Evolutionary conservation across 1,140 invertebrate genomes (phyloP), one percentile per base, ranked within the genome.

Genomic region (Acyrthosiphon pisum): DNA sequence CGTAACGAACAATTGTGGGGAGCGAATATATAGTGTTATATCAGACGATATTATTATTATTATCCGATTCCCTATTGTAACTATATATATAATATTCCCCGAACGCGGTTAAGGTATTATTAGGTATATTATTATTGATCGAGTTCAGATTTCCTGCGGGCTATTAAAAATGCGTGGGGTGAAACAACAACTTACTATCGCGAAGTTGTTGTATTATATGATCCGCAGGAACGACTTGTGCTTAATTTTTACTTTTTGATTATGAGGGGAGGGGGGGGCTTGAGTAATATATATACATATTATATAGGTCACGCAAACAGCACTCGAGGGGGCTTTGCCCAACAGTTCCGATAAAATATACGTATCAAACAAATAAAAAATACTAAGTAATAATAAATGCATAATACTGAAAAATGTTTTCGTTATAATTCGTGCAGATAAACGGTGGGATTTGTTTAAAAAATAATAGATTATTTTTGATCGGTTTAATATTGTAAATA

Each of bases 91-190:
- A 41, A 76, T 76, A 76, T n/a, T 76, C n/a, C 30, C 60, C 60
- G 1, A 76, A 76, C 60, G 14, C 30, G 14, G 30, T 76, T n/a
- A 76, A 3, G n/a, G 14, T n/a, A 35, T 76, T 76, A 76, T 76
- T n/a, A 76, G 60, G 60, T n/a, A n/a, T 35, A n/a, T n/a, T 76
- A 76, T 76, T 76, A 76, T 76, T 76, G n/a, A 76, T n/a, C n/a
- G 60, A 76, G 60, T 76, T 76, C 60, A 76, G 60, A n/a, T 76
- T 76, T 76, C 3, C 60, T 18, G 14, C 4, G 30, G n/a, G 23
- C 30, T 76, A 76, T 76, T 76, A 76, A 76, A 76, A 76, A 76
- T 76, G n/a, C n/a, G 30, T 4, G 60, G 30, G 22, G 6, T n/a
- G 60, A 76, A 76, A 76, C 30, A n/a, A 76, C 14, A 76, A 18